These are phyloP conservation scores for Drosophila mayri DNA, from an alignment of 1,140 invertebrate species.

Conservation along the genomic window DNA sequence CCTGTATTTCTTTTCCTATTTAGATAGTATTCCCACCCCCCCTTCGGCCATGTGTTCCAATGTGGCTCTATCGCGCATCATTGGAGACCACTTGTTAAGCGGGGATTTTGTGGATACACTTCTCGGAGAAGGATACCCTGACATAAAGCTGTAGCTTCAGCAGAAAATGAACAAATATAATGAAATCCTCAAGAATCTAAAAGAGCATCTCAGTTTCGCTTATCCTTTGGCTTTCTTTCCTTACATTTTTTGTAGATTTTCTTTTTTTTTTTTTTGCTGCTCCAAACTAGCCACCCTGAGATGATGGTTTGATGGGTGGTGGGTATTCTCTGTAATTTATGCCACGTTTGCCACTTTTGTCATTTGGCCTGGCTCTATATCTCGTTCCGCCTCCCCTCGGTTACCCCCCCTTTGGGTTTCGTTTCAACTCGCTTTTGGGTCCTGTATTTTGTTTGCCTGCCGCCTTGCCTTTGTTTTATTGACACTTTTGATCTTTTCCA, in stretches of 20 bases:
- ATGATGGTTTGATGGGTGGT: slow-evolving; percentile 1
- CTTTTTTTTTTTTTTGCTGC: neutral
- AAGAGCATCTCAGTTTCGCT: neutral
- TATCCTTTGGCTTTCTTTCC: neutral
- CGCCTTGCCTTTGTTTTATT: slow-evolving; percentile 75
- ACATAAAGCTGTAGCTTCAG: no score
- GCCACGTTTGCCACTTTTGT: slow-evolving; percentile 82
- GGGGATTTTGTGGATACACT: slow-evolving; percentile 1
- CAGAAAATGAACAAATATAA: neutral
- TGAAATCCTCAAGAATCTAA: neutral
- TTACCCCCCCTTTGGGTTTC: slow-evolving; percentile 8
- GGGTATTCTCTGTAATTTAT: slow-evolving; percentile 63
- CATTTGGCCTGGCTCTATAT: slow-evolving; percentile 61
- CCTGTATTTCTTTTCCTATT: neutral
- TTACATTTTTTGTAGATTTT: neutral
- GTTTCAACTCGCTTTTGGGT: slow-evolving; percentile 10
- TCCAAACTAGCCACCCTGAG: slow-evolving; percentile 15
- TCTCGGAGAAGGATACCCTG: neutral
- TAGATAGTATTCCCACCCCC: neutral
- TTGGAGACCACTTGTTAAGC: slow-evolving; percentile 44
- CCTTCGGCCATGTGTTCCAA: slow-evolving; percentile 1
- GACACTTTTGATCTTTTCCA: slow-evolving; percentile 81
- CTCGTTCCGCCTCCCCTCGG: slow-evolving; percentile 4
- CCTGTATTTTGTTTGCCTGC: slow-evolving; percentile 19
- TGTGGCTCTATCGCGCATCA: slow-evolving; percentile 23